phyloP scores from a whole-genome alignment of 2,888 invertebrate genomes.

The Tiliacea aurago region DNA sequence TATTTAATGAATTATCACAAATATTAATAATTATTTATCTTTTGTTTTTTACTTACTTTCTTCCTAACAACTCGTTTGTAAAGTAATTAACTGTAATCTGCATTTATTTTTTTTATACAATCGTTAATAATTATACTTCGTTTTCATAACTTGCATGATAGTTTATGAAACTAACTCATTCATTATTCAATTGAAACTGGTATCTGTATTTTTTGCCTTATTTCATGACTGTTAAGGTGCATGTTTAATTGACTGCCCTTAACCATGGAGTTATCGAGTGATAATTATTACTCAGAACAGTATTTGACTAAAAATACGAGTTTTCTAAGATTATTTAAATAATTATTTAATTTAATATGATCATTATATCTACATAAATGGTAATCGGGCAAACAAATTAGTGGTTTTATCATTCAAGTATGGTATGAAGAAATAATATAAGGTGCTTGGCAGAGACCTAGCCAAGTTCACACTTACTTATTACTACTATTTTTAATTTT shows the following conservation, averaged over 20 bases:
- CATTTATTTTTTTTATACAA: slow-evolving; percentile 33
- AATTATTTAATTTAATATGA: background rate
- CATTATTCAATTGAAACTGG: slow-evolving; percentile 1
- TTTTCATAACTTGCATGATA: slow-evolving; percentile 41
- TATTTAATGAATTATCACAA: slow-evolving; percentile 11
- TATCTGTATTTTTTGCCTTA: slow-evolving; percentile 31
- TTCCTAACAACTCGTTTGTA: background rate
- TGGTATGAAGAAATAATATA: background rate
- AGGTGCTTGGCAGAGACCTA: background rate
- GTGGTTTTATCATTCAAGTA: slow-evolving; percentile 3
- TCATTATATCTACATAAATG: background rate
- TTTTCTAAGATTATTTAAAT: slow-evolving; percentile 16
- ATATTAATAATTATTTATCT: slow-evolving; percentile 2
- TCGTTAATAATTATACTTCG: slow-evolving; percentile 20
- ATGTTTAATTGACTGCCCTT: slow-evolving; percentile 18
- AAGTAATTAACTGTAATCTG: slow-evolving; percentile 10
- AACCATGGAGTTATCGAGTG: slow-evolving; percentile 25
- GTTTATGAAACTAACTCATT: slow-evolving; percentile 16
- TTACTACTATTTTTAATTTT: slow-evolving; percentile 15
- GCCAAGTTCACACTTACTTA: slow-evolving; percentile 15
- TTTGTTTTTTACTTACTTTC: slow-evolving; percentile 15
- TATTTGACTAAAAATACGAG: slow-evolving; percentile 43
- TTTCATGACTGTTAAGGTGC: slow-evolving; percentile 9
- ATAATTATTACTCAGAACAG: slow-evolving; percentile 24
- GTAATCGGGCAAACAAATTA: background rate